phyloP scores from a whole-genome alignment of 2,113 vertebrate genomes.

The Scomber colias region DNA sequence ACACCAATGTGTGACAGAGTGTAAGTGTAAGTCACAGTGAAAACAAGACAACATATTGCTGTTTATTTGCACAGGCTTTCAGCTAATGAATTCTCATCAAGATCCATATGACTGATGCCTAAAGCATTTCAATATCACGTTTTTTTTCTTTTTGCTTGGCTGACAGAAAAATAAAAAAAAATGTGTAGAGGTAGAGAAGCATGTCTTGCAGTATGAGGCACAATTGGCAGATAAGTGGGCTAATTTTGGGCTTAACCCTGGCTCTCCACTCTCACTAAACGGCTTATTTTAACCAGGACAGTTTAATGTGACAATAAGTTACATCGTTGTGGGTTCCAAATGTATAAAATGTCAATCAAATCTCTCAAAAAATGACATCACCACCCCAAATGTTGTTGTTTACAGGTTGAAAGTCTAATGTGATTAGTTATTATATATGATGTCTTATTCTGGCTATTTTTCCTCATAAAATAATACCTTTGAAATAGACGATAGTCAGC shows the following conservation, averaged over 20 bases:
- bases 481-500: background rate
- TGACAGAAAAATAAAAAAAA: background rate
- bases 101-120: background rate
- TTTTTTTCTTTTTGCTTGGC: background rate
- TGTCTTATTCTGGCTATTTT: background rate
- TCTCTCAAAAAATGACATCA: too few relatives aligned
- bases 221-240: background rate
- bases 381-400: too few relatives aligned
- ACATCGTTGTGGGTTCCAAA: too few relatives aligned
- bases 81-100: too few relatives aligned
- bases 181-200: background rate
- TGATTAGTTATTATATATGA: constrained; percentile 28
- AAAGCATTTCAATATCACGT: background rate
- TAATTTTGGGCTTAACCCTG: background rate
- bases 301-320: background rate
- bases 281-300: background rate
- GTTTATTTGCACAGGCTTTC: too few relatives aligned
- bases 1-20: background rate
- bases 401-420: background rate
- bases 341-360: too few relatives aligned
- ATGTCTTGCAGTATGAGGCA: background rate
- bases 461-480: background rate
- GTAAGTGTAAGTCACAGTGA: too few relatives aligned
- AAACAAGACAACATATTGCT: too few relatives aligned
- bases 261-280: background rate